A percentile compares a stretch with the other conserved stretches of the same genome.
Evolutionary conservation across 2,888 invertebrate species (phyloP).

Genomic region (Pterostichus madidus): DNA sequence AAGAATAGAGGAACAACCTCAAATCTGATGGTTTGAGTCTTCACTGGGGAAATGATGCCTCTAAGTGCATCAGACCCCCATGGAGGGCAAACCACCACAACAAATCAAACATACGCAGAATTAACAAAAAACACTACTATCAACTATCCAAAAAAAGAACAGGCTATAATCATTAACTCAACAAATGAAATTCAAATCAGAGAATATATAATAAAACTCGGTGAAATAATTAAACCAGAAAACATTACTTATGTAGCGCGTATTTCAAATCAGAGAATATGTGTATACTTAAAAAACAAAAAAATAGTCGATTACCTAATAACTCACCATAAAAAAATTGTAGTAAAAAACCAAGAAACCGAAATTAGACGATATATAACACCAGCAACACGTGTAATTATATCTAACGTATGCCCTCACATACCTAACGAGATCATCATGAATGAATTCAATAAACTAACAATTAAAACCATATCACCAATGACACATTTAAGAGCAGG

Average conservation of each 20-base stretch:
- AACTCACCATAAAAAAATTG: constrained; percentile 16
- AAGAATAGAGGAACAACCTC: background rate
- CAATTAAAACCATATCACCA: constrained; percentile 29
- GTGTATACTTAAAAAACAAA: constrained; percentile 37
- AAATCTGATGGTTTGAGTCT: background rate
- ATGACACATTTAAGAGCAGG: constrained; percentile 29
- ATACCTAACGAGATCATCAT: constrained; percentile 29
- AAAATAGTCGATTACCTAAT: constrained; percentile 13
- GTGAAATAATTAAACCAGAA: constrained; percentile 22
- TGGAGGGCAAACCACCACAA: background rate
- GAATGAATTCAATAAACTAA: background rate
- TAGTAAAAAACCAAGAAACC: background rate
- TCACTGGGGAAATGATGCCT: no score
- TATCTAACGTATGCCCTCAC: constrained; percentile 20
- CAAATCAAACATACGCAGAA: background rate
- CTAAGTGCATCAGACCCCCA: no score
- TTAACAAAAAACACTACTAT: background rate
- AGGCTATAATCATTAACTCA: background rate
- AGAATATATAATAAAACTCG: constrained; percentile 11
- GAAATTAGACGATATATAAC: constrained; percentile 22
- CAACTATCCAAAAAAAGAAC: constrained; percentile 12
- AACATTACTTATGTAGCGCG: constrained; percentile 30
- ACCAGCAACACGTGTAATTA: constrained; percentile 3
- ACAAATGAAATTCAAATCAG: constrained; percentile 18
- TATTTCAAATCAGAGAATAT: constrained; percentile 35